Percentiles rank a stretch among this genome's conserved stretches.
Conservation (phyloP, 2,113 vertebrate genomes). For the Sorex araneus region DNA sequence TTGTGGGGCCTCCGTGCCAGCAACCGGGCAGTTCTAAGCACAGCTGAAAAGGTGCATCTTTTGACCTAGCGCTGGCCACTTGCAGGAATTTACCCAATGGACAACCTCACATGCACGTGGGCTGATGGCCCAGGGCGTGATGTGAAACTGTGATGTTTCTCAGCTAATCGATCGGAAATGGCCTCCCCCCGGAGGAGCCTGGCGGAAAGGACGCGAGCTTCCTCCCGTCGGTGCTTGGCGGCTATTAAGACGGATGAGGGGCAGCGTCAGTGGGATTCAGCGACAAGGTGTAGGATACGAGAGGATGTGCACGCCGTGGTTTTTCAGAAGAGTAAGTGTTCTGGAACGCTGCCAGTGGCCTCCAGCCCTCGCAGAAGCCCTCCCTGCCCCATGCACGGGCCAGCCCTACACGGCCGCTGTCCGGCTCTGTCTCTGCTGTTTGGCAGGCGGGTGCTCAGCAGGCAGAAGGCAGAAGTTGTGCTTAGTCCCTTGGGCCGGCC, state of each 20-base stretch:
- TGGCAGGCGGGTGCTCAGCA: background rate
- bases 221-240: background rate
- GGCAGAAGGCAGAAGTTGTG: fast-evolving
- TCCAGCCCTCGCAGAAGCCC: background rate
- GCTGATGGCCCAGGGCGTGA: slow-evolving; percentile 23
- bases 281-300: background rate
- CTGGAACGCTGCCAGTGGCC: background rate
- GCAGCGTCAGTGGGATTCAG: background rate
- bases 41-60: slow-evolving; percentile 26
- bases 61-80: background rate
- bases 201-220: background rate
- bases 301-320: background rate
- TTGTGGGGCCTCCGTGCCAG: slow-evolving; percentile 14
- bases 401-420: no score
- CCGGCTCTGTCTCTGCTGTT: background rate
- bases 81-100: slow-evolving; percentile 51
- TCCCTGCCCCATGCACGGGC: background rate
- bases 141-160: slow-evolving; percentile 7
- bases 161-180: slow-evolving; percentile 22
- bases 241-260: background rate
- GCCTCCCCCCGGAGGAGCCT: background rate
- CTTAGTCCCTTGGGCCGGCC: background rate
- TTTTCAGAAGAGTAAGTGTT: background rate
- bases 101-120: background rate
- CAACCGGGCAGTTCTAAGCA: slow-evolving; percentile 36